phyloP scores from a whole-genome alignment of 2,113 vertebrate genomes.

The Pipra filicauda region DNA sequence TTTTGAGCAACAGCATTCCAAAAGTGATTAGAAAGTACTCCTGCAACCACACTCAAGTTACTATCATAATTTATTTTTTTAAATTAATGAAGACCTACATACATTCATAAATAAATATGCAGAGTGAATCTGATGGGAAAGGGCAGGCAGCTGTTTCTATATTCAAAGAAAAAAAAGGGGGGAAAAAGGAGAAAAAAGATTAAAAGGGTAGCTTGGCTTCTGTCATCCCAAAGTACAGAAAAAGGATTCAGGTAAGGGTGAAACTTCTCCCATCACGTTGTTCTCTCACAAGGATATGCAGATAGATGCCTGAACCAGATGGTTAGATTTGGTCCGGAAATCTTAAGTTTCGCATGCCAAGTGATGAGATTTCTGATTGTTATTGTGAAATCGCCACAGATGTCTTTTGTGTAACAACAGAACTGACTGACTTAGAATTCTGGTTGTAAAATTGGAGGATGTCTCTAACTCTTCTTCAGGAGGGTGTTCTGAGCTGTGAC shows the following conservation, averaged over 20 bases:
- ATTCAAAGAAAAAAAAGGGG: background rate
- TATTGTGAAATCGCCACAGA: background rate
- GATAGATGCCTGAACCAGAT: background rate
- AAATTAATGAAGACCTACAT: background rate
- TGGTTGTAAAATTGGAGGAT: rapidly evolving
- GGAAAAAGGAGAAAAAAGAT: background rate
- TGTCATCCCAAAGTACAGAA: background rate
- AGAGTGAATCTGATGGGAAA: background rate
- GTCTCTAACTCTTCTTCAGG: background rate
- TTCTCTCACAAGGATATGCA: background rate
- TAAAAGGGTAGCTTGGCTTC: background rate
- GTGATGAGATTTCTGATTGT: background rate
- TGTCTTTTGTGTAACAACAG: background rate
- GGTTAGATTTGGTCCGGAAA: background rate
- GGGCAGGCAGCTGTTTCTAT: background rate
- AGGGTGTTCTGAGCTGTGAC: background rate
- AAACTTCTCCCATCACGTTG: background rate
- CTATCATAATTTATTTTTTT: background rate
- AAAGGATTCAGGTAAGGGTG: background rate
- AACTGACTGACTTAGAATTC: background rate
- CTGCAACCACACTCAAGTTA: background rate
- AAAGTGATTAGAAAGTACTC: background rate
- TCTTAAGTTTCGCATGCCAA: background rate
- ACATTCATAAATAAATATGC: background rate
- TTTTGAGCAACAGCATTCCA: background rate